Percentiles rank a stretch among this genome's conserved stretches.
Evolutionary conservation across 2,797 vertebrate species (phyloP).

Genomic region (Graptemys geographica): DNA sequence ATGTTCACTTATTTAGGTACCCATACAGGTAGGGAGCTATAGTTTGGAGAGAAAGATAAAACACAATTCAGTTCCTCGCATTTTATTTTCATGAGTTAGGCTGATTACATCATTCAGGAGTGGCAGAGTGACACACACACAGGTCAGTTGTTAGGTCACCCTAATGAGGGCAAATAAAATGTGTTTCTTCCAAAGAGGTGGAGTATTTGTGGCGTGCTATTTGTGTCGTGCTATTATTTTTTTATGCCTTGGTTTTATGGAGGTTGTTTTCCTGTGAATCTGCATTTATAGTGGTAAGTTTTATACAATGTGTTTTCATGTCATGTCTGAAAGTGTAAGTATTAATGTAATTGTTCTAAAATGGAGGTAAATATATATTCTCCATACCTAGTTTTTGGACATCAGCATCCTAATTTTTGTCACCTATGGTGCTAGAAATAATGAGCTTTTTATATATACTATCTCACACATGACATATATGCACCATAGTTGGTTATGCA

Average conservation of each 20-base stretch:
- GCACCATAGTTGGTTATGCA: not conserved
- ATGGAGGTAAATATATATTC: not conserved
- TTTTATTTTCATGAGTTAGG: slow-evolving; percentile 28
- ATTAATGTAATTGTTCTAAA: not conserved
- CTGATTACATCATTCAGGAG: slow-evolving; percentile 50
- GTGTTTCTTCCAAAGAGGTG: slow-evolving; percentile 72
- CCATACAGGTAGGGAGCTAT: not conserved
- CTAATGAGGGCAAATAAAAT: slow-evolving; percentile 79
- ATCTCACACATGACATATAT: not conserved
- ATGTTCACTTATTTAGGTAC: not conserved
- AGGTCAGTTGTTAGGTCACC: slow-evolving; percentile 66
- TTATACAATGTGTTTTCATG: slow-evolving; percentile 29
- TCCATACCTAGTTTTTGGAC: not conserved
- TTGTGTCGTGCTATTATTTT: slow-evolving; percentile 70
- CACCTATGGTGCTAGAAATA: not conserved
- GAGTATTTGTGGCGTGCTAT: slow-evolving; percentile 67
- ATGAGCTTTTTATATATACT: not conserved
- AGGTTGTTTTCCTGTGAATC: slow-evolving; percentile 66
- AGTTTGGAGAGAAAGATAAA: not conserved
- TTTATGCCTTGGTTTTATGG: slow-evolving; percentile 74
- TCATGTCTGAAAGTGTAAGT: not conserved
- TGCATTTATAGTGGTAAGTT: slow-evolving; percentile 25
- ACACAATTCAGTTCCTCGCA: not conserved
- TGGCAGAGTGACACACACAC: slow-evolving; percentile 49
- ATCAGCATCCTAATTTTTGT: not conserved